Evolutionary conservation across 2,888 invertebrate genomes (phyloP), one percentile per base, ranked within the genome.

Genomic region (Deroplatys truncata): DNA sequence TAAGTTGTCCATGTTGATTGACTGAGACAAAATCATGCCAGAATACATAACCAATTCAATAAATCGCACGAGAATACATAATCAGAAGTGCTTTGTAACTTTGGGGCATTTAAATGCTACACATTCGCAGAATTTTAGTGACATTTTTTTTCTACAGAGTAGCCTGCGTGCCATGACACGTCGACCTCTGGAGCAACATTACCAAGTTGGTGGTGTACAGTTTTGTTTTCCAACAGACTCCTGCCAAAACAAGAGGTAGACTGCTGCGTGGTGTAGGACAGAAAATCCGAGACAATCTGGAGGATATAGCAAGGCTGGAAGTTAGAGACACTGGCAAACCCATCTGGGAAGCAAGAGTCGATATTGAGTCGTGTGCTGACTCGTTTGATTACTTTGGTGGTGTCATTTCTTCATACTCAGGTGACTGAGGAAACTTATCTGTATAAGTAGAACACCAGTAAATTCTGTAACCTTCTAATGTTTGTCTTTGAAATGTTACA

Each of bases 251-350:
- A 91, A 92, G 94, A 89, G 94, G 94, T 13, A 92, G 92, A 89
- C 91, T 94, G 35, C 92, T 95, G 82, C 91, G 91, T 85, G 92
- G 92, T 89, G 93, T 93, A 88, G 93, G 93, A 8, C 90, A 92
- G 7, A 92, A 93, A n/a, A 92, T 94, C 86, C 92, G 94, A 93
- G 92, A 92, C 82, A 92, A 93, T 89, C 89, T 93, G 82, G 93
- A 93, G 82, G 92, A 93, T 29, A 92, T 94, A n/a, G 92, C 93
- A 13, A 86, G 90, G 9, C 92, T 93, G 91, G 94, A 94, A 90
- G 92, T 93, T n/a, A 90, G 91, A 49, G 95, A 95, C 92, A 94
- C 94, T 88, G 95, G 95, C 3, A 95, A 95, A 91, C 94, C 95
- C 3, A 93, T 95, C 28, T 94, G 94, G 93, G 95, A 95, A 92